Evolutionary conservation across 2,888 invertebrate genomes (phyloP).

Genomic region (Sericinus montela): DNA sequence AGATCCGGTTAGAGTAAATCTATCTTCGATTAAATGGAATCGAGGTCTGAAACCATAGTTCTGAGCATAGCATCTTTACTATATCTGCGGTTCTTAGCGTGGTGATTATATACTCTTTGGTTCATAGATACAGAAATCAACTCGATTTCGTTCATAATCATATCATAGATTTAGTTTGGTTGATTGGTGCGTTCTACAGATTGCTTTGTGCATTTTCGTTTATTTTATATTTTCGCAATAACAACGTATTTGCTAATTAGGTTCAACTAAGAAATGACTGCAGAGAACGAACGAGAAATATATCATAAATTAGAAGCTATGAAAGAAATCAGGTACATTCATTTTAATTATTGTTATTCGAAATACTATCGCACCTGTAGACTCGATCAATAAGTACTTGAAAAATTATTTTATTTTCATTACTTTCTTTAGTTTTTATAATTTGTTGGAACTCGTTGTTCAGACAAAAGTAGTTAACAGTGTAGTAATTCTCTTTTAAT

Average conservation of each 20-base stretch:
- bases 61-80: too few relatives aligned
- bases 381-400: constrained; percentile 72
- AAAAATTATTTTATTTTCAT: constrained; percentile 28
- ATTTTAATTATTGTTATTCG: constrained; percentile 26
- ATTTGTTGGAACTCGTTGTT: not conserved
- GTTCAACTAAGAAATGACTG: constrained; percentile 79
- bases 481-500: too few relatives aligned
- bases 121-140: too few relatives aligned
- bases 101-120: too few relatives aligned
- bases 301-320: constrained; percentile 95
- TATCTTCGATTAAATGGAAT: too few relatives aligned
- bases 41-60: too few relatives aligned
- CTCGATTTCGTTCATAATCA: too few relatives aligned
- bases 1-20: too few relatives aligned
- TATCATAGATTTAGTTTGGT: too few relatives aligned
- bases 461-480: not conserved
- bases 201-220: constrained; percentile 39
- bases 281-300: constrained; percentile 90
- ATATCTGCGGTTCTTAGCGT: too few relatives aligned
- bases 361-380: constrained; percentile 64
- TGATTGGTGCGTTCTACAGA: constrained; percentile 15
- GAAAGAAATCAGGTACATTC: constrained; percentile 90
- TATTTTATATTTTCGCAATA: constrained; percentile 27
- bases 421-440: constrained; percentile 7
- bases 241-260: constrained; percentile 22